Evolutionary conservation across 2,113 vertebrate genomes (phyloP).

Genomic region (Pimephales promelas): DNA sequence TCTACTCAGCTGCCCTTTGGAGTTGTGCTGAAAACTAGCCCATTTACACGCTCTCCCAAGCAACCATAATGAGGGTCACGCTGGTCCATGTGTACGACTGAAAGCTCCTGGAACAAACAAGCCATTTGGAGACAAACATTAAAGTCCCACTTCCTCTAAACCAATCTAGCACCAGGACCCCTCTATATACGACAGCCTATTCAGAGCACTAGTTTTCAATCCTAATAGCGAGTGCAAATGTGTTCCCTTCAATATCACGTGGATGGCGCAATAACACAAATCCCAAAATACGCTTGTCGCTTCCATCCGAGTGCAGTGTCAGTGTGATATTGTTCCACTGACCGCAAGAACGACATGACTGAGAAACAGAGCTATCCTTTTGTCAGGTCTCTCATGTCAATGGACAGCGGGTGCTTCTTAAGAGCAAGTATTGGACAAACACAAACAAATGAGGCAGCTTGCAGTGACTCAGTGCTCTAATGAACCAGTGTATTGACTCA

Average conservation of each 20-base stretch:
- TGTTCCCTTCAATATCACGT: not conserved
- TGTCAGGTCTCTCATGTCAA: slow-evolving; percentile 71
- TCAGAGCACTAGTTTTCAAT: not conserved
- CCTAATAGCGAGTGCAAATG: not conserved
- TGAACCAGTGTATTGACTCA: slow-evolving; percentile 83
- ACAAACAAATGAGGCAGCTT: slow-evolving; percentile 82
- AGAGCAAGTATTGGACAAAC: slow-evolving; percentile 83
- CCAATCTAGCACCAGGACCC: not conserved
- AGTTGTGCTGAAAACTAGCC: slow-evolving; percentile 54
- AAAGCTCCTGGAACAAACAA: slow-evolving; percentile 38
- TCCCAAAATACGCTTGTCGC: not conserved
- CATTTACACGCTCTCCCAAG: slow-evolving; percentile 73
- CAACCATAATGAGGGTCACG: slow-evolving; percentile 75
- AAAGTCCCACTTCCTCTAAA: not conserved
- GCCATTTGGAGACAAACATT: slow-evolving; percentile 12
- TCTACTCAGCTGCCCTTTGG: slow-evolving; percentile 78
- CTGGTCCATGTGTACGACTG: slow-evolving; percentile 32
- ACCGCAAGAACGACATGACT: slow-evolving; percentile 1
- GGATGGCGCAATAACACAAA: not conserved
- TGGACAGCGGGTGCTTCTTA: slow-evolving; percentile 73
- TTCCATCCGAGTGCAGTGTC: not conserved
- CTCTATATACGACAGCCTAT: not conserved
- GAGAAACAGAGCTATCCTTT: slow-evolving; percentile 60
- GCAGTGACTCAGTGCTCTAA: slow-evolving; percentile 83
- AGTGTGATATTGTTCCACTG: slow-evolving; percentile 17